phyloP scores from a whole-genome alignment of 2,888 invertebrate species.

The Hedya salicella region DNA sequence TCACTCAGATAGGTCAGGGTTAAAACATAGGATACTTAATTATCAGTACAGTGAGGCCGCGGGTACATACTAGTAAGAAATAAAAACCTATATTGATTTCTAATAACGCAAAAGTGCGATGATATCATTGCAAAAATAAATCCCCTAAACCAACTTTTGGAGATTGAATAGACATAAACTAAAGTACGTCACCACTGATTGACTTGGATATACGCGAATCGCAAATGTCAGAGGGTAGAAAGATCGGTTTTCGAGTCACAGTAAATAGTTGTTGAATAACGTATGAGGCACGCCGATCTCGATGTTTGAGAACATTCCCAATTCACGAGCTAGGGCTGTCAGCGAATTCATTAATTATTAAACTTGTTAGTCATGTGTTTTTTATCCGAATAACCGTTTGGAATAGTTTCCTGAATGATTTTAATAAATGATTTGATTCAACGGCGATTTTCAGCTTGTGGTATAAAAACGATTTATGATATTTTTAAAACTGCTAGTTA shows the following conservation, averaged over 20 bases:
- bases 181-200: slow-evolving; percentile 50
- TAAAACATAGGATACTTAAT: no score
- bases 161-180: slow-evolving; percentile 30
- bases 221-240: slow-evolving; percentile 46
- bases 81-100: no score
- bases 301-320: slow-evolving; percentile 58
- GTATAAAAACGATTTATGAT: background rate
- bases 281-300: slow-evolving; percentile 60
- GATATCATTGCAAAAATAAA: background rate
- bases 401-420: slow-evolving; percentile 21
- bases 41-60: no score
- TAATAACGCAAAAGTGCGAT: background rate
- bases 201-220: slow-evolving; percentile 48
- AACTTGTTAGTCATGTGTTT: slow-evolving; percentile 47
- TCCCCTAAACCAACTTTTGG: background rate
- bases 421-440: slow-evolving; percentile 17
- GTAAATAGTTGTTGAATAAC: slow-evolving; percentile 70
- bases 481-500: background rate
- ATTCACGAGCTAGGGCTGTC: slow-evolving; percentile 55
- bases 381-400: slow-evolving; percentile 25
- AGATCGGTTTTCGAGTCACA: slow-evolving; percentile 58
- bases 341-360: slow-evolving; percentile 43
- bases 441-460: background rate
- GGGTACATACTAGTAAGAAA: no score
- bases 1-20: no score